These are phyloP conservation scores for Gobiocypris rarus DNA, from an alignment of 2,113 vertebrate genomes.

Conservation along the genomic window DNA sequence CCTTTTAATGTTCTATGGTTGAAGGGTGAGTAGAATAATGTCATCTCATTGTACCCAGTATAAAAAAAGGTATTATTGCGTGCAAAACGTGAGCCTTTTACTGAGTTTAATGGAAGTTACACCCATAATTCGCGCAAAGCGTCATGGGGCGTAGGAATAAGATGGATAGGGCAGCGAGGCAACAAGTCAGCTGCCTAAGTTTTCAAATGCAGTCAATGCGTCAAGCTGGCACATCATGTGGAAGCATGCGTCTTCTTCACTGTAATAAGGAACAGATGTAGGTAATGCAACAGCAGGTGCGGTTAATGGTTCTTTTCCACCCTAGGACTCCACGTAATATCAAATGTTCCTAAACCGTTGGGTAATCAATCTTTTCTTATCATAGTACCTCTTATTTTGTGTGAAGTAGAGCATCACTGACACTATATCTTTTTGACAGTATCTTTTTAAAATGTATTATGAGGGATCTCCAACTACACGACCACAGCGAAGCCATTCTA, in stretches of 20 bases:
- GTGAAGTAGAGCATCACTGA: slow-evolving; percentile 11
- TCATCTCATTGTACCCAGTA: too few species aligned
- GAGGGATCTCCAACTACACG: neutral
- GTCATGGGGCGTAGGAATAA: too few species aligned
- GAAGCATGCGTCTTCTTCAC: slow-evolving; percentile 11
- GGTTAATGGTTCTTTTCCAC: slow-evolving; percentile 27
- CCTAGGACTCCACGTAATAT: slow-evolving; percentile 10
- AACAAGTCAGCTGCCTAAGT: too few species aligned
- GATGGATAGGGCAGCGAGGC: too few species aligned
- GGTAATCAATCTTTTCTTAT: slow-evolving; percentile 24
- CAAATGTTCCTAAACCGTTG: slow-evolving; percentile 2
- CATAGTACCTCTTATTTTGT: slow-evolving; percentile 1
- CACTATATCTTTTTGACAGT: slow-evolving; percentile 25
- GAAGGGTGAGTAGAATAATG: too few species aligned
- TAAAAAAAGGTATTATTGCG: too few species aligned
- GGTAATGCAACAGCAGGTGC: slow-evolving; percentile 26
- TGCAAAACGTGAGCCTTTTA: too few species aligned
- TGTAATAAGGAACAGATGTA: slow-evolving; percentile 32
- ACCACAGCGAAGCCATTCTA: neutral
- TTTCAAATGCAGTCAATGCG: neutral
- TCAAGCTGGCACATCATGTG: slow-evolving; percentile 27
- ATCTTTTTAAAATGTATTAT: neutral
- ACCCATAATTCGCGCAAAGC: too few species aligned
- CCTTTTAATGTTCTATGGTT: too few species aligned
- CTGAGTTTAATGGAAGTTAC: too few species aligned